Percentiles rank a stretch among this genome's conserved stretches.
Evolutionary conservation across 2,797 vertebrate species (phyloP).

Genomic region (Sorex maritimensis): DNA sequence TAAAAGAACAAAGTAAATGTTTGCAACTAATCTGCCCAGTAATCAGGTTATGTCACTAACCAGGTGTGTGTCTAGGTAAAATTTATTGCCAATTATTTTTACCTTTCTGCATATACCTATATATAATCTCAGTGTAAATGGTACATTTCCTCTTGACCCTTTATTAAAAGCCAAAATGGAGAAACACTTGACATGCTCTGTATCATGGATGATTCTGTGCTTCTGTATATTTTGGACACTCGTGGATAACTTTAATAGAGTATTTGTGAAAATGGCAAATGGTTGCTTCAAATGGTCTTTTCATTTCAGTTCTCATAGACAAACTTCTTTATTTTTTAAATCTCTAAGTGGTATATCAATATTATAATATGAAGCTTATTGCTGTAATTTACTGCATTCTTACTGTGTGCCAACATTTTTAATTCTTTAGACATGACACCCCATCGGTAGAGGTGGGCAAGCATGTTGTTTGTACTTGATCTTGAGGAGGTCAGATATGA

Average conservation of each 20-base stretch:
- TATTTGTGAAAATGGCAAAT: conserved; percentile 56
- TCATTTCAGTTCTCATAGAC: not conserved
- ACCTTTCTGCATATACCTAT: conserved; percentile 90
- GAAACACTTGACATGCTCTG: not conserved
- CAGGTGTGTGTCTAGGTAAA: conserved; percentile 92
- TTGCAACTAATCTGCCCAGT: conserved; percentile 92
- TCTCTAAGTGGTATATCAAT: not conserved
- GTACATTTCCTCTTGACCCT: conserved; percentile 86
- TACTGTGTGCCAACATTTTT: not conserved
- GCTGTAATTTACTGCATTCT: not conserved
- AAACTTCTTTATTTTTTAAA: not conserved
- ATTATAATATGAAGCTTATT: not conserved
- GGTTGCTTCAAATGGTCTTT: not conserved
- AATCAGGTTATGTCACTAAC: conserved; percentile 89
- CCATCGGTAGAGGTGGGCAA: not conserved
- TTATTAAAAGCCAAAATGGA: conserved; percentile 74
- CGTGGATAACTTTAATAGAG: conserved; percentile 49
- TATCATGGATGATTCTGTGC: not conserved
- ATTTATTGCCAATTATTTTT: conserved; percentile 93
- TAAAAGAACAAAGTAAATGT: conserved; percentile 91
- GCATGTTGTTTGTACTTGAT: not conserved
- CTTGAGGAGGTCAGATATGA: not conserved
- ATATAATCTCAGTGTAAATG: conserved; percentile 91
- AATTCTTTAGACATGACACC: not conserved
- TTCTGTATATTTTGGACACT: not conserved